phyloP scores from a whole-genome alignment of 2,113 vertebrate genomes.

The Thryonomys swinderianus region DNA sequence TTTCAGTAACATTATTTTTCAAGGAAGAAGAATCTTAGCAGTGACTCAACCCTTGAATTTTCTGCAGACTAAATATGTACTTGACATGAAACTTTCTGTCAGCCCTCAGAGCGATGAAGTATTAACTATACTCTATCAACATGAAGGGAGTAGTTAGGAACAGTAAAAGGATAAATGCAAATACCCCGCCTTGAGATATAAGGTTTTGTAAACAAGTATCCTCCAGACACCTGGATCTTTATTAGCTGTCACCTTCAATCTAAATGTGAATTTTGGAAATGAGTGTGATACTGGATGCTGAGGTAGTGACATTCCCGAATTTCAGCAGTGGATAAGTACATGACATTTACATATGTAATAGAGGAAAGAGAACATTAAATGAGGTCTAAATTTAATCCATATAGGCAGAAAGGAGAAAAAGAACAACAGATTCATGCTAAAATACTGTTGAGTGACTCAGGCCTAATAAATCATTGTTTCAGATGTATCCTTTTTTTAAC shows the following conservation, averaged over 20 bases:
- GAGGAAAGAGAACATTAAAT: neutral
- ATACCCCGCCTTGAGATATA: neutral
- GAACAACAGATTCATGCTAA: neutral
- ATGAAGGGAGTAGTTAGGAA: neutral
- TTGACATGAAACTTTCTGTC: conserved; percentile 16
- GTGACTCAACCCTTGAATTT: conserved; percentile 7
- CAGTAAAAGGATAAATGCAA: conserved; percentile 9
- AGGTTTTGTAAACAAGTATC: conserved; percentile 52
- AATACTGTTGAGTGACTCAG: neutral
- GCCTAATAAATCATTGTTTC: neutral
- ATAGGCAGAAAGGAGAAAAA: neutral
- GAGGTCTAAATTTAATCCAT: neutral
- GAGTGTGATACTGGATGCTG: neutral
- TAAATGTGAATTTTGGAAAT: conserved; percentile 43
- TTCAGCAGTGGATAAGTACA: neutral
- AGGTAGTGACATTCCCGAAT: conserved; percentile 5
- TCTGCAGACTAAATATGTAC: neutral
- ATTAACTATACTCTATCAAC: conserved; percentile 45
- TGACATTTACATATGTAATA: neutral
- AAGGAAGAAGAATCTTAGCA: neutral
- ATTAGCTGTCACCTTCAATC: conserved; percentile 55
- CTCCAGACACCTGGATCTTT: conserved; percentile 43
- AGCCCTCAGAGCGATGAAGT: neutral
- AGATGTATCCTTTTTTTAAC: neutral
- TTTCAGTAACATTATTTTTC: neutral